phyloP scores from a whole-genome alignment of 2,888 invertebrate species.

The Hesperia comma region DNA sequence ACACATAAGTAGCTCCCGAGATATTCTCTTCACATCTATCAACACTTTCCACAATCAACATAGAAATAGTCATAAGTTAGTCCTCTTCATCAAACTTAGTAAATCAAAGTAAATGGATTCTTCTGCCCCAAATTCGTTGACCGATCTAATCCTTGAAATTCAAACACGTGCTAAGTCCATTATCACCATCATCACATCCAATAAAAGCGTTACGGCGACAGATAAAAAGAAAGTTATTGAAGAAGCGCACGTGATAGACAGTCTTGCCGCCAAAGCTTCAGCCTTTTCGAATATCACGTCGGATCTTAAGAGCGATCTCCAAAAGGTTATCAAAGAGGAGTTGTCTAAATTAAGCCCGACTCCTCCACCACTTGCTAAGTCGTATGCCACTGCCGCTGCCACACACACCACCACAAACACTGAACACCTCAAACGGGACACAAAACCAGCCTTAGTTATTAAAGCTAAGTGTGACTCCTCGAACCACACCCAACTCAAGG shows the following conservation, averaged over 20 bases:
- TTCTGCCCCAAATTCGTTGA: no score
- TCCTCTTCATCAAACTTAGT: no score
- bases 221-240: slow-evolving; percentile 9
- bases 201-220: background rate
- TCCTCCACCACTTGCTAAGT: background rate
- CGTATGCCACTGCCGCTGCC: background rate
- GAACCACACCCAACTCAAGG: background rate
- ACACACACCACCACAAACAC: no score
- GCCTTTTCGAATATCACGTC: background rate
- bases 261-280: background rate
- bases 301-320: no score
- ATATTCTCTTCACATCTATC: no score
- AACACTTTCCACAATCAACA: no score
- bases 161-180: background rate
- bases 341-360: background rate
- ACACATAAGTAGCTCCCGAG: no score
- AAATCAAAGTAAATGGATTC: no score
- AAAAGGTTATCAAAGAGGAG: background rate
- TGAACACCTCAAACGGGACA: background rate
- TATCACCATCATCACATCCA: background rate
- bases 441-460: background rate
- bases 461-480: background rate
- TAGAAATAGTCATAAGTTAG: no score
- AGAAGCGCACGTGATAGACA: background rate
- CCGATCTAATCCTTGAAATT: background rate